A percentile compares a stretch with the other conserved stretches of the same genome.
Evolutionary conservation across 2,113 vertebrate species (phyloP).

Genomic region (Protomyctophum bolini): DNA sequence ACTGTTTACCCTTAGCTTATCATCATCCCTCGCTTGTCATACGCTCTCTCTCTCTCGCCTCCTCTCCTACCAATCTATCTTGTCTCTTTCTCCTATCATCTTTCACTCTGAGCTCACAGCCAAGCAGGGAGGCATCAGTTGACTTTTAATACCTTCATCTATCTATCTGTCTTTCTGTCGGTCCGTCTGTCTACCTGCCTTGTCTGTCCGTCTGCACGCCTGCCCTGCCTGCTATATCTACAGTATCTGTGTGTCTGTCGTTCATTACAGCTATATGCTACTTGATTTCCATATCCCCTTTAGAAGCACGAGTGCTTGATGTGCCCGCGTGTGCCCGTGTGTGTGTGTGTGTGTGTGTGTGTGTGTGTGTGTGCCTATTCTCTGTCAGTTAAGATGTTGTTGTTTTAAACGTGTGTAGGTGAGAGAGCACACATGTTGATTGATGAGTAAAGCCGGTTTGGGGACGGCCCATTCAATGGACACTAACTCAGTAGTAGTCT

Average conservation of each 20-base stretch:
- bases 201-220: background rate
- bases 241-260: no score
- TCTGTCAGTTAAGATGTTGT: no score
- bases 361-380: background rate
- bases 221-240: background rate
- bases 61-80: constrained; percentile 51
- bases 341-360: background rate
- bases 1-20: constrained; percentile 74
- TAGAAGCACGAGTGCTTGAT: no score
- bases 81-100: constrained; percentile 59
- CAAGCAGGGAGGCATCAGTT: constrained; percentile 58
- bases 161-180: constrained; percentile 24
- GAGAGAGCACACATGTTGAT: no score
- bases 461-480: no score
- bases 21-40: constrained; percentile 63
- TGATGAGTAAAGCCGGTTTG: no score
- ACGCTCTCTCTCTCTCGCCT: constrained; percentile 27
- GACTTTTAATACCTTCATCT: constrained; percentile 69
- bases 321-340: no score
- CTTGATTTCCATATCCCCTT: no score
- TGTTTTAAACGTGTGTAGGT: no score
- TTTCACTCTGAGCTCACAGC: constrained; percentile 63
- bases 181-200: background rate
- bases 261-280: no score
- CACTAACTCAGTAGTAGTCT: no score